Percentiles rank a stretch among this genome's conserved stretches.
These are phyloP conservation scores for Araneus ventricosus DNA, from an alignment of 1,140 invertebrate genomes.

Conservation along the genomic window DNA sequence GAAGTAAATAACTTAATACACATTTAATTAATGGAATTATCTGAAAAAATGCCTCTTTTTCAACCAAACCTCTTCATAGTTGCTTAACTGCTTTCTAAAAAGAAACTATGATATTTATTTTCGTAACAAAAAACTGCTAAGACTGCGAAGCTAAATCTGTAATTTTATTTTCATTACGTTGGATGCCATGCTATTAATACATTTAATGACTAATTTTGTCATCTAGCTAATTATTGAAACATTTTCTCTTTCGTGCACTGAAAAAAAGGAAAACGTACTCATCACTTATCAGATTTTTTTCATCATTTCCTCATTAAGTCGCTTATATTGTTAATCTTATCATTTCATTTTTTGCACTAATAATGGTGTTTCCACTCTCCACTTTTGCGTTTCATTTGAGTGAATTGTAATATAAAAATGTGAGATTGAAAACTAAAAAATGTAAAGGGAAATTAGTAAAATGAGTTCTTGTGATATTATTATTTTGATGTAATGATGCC, in stretches of 20 bases:
- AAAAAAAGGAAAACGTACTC: not conserved
- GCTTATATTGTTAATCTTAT: conserved; percentile 22
- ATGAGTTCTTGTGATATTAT: too few relatives aligned
- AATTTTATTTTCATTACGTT: conserved; percentile 13
- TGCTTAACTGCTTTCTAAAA: not conserved
- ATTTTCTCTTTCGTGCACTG: not conserved
- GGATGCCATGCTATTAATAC: not conserved
- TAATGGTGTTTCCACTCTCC: not conserved
- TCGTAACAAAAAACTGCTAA: not conserved
- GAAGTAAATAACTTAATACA: not conserved
- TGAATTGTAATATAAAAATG: not conserved
- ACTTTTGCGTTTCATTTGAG: not conserved
- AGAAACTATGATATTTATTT: not conserved
- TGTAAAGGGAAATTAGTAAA: too few relatives aligned
- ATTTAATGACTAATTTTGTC: conserved; percentile 34
- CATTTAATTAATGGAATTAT: conserved; percentile 8
- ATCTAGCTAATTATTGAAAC: conserved; percentile 29
- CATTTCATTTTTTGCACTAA: not conserved
- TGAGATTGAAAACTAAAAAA: too few relatives aligned
- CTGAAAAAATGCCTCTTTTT: not conserved
- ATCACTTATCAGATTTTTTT: not conserved
- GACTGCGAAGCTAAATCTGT: conserved; percentile 2
- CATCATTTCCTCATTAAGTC: not conserved
- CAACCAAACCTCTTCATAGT: not conserved
- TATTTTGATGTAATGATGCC: too few relatives aligned